Evolutionary conservation across 2,113 vertebrate species (phyloP).

Genomic region (Agelaius tricolor): DNA sequence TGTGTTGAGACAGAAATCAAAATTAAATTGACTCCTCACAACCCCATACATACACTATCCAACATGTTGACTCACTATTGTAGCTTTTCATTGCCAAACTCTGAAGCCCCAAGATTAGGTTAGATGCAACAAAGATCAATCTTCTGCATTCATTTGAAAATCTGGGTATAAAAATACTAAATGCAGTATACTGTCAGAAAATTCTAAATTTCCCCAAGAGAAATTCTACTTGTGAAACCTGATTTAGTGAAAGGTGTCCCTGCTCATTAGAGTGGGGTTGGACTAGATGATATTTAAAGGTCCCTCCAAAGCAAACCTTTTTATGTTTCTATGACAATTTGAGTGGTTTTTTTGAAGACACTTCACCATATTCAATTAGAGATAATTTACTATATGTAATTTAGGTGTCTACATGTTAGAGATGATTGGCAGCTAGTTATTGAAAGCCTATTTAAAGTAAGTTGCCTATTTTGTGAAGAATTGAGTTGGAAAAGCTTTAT

Average conservation of each 20-base stretch:
- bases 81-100: not conserved
- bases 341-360: not conserved
- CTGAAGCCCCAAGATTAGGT: not conserved
- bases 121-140: not conserved
- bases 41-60: not conserved
- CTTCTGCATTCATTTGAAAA: not conserved
- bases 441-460: not conserved
- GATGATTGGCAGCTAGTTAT: not conserved
- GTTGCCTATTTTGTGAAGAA: not conserved
- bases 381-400: not conserved
- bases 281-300: not conserved
- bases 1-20: not conserved
- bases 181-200: not conserved
- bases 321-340: not conserved
- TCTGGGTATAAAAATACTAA: not conserved
- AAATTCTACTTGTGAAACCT: not conserved
- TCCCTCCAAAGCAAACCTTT: not conserved
- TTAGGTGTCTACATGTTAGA: not conserved
- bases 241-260: not conserved
- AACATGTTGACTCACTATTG: not conserved
- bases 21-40: not conserved
- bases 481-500: not conserved
- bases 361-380: not conserved
- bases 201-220: not conserved
- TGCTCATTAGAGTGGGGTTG: fast-evolving